These are phyloP conservation scores for Drosophila colorata DNA, from an alignment of 2,888 invertebrate species.

Conservation along the genomic window DNA sequence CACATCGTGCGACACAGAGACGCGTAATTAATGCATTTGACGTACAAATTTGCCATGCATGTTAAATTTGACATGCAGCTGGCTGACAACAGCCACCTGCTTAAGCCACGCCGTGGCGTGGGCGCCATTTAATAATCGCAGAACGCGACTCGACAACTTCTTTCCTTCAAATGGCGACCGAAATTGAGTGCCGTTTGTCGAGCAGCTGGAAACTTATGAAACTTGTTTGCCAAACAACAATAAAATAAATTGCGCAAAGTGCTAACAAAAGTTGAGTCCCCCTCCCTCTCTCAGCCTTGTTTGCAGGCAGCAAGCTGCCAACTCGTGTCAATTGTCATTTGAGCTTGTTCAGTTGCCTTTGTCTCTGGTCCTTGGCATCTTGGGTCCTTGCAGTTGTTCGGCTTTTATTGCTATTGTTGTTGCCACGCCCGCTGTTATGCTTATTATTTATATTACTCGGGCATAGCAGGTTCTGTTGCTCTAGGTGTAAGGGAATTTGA, in stretches of 20 bases:
- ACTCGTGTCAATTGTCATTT: conserved; percentile 77
- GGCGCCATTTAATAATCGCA: conserved; percentile 60
- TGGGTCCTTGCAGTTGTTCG: conserved; percentile 46
- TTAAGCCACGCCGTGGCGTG: not conserved
- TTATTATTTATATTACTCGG: conserved; percentile 74
- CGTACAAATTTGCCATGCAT: conserved; percentile 14
- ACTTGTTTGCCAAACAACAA: conserved; percentile 79
- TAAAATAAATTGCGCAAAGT: conserved; percentile 80
- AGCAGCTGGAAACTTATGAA: conserved; percentile 77
- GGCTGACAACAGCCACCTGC: too few species aligned
- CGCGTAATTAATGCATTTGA: conserved; percentile 44
- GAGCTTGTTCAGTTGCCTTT: conserved; percentile 45
- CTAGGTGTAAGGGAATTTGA: conserved; percentile 67
- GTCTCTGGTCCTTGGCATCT: conserved; percentile 13
- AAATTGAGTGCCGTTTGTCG: conserved; percentile 74
- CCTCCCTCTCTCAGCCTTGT: too few species aligned
- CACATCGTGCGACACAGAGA: conserved; percentile 10
- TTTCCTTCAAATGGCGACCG: conserved; percentile 63
- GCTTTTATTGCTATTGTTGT: conserved; percentile 64
- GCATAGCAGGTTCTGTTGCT: conserved; percentile 38
- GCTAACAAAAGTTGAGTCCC: conserved; percentile 51
- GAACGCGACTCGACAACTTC: conserved; percentile 65
- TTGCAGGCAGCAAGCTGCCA: conserved; percentile 38
- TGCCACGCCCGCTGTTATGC: conserved; percentile 59
- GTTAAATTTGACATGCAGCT: conserved; percentile 26